A percentile compares a stretch with the other conserved stretches of the same genome.
Evolutionary conservation across 2,888 invertebrate genomes (phyloP).

Genomic region (Mimas tiliae): DNA sequence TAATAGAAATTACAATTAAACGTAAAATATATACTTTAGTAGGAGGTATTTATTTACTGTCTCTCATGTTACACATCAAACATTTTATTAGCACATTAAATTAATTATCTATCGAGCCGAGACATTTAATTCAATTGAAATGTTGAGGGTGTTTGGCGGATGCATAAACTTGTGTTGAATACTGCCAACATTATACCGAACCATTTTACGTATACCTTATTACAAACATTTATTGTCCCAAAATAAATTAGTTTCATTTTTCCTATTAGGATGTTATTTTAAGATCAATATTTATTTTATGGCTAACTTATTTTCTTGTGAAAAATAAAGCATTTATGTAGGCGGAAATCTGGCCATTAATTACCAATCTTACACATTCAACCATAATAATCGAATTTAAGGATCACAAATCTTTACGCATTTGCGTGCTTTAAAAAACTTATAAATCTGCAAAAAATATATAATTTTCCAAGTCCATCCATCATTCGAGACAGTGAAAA

Average conservation of each 20-base stretch:
- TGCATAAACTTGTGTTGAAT: slow-evolving; percentile 12
- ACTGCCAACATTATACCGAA: slow-evolving; percentile 5
- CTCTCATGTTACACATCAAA: neutral
- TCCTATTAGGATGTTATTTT: too few relatives aligned
- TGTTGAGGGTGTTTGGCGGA: slow-evolving; percentile 5
- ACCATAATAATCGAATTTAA: neutral
- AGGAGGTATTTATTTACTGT: neutral
- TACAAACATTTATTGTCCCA: neutral
- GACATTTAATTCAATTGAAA: slow-evolving; percentile 4
- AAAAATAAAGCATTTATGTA: too few relatives aligned
- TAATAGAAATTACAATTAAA: neutral
- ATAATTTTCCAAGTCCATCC: slow-evolving; percentile 20
- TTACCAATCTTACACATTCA: too few relatives aligned
- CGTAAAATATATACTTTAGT: neutral
- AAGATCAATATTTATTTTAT: too few relatives aligned
- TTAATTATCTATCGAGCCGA: slow-evolving; percentile 4
- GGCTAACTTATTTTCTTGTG: too few relatives aligned
- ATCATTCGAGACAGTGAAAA: slow-evolving; percentile 8
- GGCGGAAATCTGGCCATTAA: too few relatives aligned
- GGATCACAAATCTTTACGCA: neutral
- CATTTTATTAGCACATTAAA: slow-evolving; percentile 10
- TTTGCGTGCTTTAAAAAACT: neutral
- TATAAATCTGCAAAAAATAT: slow-evolving; percentile 6
- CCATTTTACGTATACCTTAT: neutral
- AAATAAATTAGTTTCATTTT: neutral